phyloP scores from a whole-genome alignment of 2,113 vertebrate species.

The Willisornis vidua region DNA sequence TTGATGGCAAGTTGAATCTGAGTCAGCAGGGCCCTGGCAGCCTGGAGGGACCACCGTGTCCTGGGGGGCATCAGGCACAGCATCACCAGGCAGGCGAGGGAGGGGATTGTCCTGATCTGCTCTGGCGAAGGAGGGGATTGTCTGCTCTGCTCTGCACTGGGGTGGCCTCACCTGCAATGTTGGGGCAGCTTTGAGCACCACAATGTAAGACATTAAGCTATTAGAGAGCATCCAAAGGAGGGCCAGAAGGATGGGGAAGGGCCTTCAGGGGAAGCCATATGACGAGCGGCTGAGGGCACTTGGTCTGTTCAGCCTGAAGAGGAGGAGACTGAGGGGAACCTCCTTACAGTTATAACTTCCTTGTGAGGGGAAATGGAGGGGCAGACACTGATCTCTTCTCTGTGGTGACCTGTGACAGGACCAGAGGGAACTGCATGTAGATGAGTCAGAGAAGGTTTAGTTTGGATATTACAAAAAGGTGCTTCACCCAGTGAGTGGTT shows the following conservation, averaged over 20 bases:
- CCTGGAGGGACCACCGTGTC: accelerated
- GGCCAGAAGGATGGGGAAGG: background rate
- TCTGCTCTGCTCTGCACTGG: background rate
- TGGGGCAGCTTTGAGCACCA: background rate
- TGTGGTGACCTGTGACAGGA: background rate
- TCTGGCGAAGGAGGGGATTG: background rate
- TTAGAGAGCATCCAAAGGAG: background rate
- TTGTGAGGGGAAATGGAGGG: accelerated
- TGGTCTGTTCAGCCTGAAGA: background rate
- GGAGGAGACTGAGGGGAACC: background rate
- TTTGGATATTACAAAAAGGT: background rate
- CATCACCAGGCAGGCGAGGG: accelerated
- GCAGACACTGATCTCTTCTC: background rate
- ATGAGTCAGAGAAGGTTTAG: background rate
- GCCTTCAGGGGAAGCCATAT: accelerated
- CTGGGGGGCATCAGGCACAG: background rate
- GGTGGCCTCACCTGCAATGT: accelerated
- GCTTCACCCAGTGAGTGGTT: background rate
- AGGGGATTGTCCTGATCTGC: background rate
- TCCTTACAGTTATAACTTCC: background rate
- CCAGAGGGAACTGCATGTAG: accelerated
- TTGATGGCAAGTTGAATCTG: background rate
- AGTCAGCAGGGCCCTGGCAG: background rate
- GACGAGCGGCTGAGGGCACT: accelerated
- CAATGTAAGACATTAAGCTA: background rate